A percentile compares a stretch with the other conserved stretches of the same genome.
phyloP scores from a whole-genome alignment of 2,797 vertebrate species.

The Acanthurus leucopareius region DNA sequence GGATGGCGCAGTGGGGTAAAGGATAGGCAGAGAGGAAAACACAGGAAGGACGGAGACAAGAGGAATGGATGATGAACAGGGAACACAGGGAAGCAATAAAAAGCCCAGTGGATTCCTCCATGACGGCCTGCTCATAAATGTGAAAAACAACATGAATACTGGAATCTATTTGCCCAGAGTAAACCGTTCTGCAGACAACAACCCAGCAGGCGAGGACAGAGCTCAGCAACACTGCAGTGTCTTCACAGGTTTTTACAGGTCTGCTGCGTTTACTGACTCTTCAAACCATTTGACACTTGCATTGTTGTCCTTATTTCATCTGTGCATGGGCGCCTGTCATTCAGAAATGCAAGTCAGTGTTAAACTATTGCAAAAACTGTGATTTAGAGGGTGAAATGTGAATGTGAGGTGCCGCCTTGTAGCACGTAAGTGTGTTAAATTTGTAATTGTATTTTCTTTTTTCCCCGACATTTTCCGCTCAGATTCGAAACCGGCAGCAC shows the following conservation, averaged over 20 bases:
- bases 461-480: not conserved
- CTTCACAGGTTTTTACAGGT: constrained; percentile 49
- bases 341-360: constrained; percentile 52
- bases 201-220: constrained; percentile 35
- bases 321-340: constrained; percentile 41
- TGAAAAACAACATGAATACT: constrained; percentile 72
- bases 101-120: constrained; percentile 62
- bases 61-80: constrained; percentile 61
- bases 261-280: constrained; percentile 44
- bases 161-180: constrained; percentile 71
- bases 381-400: constrained; percentile 24
- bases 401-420: constrained; percentile 13
- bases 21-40: constrained; percentile 45
- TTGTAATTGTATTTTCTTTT: constrained; percentile 21
- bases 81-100: constrained; percentile 69
- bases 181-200: constrained; percentile 63
- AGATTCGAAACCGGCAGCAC: constrained; percentile 3
- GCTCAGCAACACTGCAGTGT: constrained; percentile 37
- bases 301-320: constrained; percentile 44
- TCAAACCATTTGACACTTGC: constrained; percentile 48
- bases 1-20: constrained; percentile 56
- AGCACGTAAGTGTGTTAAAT: constrained; percentile 10
- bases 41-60: constrained; percentile 51
- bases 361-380: constrained; percentile 39
- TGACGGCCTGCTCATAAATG: constrained; percentile 68